These are phyloP conservation scores for Micrasema longulum DNA, from an alignment of 1,140 invertebrate species.

Conservation along the genomic window DNA sequence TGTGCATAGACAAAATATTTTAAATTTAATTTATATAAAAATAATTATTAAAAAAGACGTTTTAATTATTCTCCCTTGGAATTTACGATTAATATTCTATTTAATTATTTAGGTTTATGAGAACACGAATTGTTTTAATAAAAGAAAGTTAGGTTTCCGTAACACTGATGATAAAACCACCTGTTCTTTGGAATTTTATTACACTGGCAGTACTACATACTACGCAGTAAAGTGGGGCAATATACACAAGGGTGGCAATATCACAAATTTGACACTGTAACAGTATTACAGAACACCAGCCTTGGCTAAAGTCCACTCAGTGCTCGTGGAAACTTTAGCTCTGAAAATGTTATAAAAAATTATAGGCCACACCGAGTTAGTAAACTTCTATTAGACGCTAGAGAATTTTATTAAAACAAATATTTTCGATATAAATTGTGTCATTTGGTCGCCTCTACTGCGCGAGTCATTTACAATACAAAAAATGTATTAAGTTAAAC, in stretches of 20 bases:
- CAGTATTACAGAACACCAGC: slow-evolving; percentile 16
- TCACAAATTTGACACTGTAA: slow-evolving; percentile 34
- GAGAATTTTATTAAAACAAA: too few species aligned
- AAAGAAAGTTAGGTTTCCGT: background rate
- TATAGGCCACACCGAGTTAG: too few species aligned
- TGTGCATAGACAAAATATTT: too few species aligned
- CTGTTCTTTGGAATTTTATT: slow-evolving; percentile 27
- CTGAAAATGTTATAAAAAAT: too few species aligned
- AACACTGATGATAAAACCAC: slow-evolving; percentile 28
- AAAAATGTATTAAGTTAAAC: too few species aligned
- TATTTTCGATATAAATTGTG: too few species aligned
- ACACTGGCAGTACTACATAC: slow-evolving; percentile 9
- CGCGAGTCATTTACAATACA: too few species aligned
- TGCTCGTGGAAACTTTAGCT: background rate
- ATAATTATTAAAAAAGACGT: too few species aligned
- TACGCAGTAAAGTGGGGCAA: slow-evolving; percentile 22
- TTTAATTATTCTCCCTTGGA: too few species aligned
- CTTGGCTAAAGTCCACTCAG: slow-evolving; percentile 5
- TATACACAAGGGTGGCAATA: slow-evolving; percentile 35
- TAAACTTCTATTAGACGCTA: too few species aligned
- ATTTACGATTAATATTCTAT: background rate
- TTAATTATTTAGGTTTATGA: background rate
- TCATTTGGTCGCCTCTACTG: too few species aligned
- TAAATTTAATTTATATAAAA: too few species aligned
- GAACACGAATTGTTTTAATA: slow-evolving; percentile 19